Conservation (phyloP, 2,888 invertebrate genomes). For the Orchesella flavescens region DNA sequence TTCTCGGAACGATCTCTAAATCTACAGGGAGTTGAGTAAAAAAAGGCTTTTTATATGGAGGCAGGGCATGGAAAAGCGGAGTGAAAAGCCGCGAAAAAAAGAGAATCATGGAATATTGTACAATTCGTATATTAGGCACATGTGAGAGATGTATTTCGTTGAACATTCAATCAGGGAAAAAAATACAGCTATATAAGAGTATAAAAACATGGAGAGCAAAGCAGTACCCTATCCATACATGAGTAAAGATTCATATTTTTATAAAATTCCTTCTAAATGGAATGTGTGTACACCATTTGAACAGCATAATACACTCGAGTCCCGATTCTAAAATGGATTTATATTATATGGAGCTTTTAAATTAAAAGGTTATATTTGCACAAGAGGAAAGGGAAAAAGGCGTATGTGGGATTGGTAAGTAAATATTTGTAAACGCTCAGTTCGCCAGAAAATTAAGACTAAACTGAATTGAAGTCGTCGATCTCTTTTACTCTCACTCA, state of each 20-base stretch:
- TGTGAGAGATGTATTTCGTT: neutral
- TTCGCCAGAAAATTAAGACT: constrained; percentile 72
- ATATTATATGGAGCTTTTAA: constrained; percentile 68
- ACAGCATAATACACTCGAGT: neutral
- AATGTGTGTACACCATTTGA: neutral
- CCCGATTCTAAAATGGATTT: constrained; percentile 60
- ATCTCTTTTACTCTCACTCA: constrained; percentile 23
- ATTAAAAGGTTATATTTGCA: constrained; percentile 72
- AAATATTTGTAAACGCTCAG: constrained; percentile 72
- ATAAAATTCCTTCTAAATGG: neutral
- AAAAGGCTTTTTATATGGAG: constrained; percentile 63
- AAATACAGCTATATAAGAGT: neutral
- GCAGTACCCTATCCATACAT: neutral
- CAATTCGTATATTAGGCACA: neutral
- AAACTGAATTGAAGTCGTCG: constrained; percentile 70
- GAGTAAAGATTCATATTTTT: neutral
- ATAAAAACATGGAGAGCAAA: neutral
- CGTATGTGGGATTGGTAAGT: constrained; percentile 71
- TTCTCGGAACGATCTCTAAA: constrained; percentile 38
- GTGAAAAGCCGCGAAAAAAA: neutral
- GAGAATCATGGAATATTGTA: neutral
- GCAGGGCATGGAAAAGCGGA: neutral
- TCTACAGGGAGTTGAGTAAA: constrained; percentile 65
- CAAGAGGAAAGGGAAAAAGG: constrained; percentile 65
- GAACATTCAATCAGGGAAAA: neutral